Base-by-base conservation (phyloP, 2,888 invertebrate species). In the Thymelicus sylvestris region DNA sequence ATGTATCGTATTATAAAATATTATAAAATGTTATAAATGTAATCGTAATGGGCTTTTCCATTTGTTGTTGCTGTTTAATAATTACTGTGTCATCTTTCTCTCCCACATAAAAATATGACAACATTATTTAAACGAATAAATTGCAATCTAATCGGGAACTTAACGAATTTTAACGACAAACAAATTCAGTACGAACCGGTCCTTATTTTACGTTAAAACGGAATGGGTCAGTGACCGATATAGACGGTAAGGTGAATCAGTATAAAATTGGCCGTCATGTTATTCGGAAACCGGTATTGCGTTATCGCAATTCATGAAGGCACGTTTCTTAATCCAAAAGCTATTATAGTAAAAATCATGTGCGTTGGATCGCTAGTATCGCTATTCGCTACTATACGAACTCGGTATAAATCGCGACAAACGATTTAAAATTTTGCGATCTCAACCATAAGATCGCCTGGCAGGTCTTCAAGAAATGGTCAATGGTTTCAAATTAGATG, bases 201-300 rank as follows among this genome's bases (percentile, higher is more conserved):
- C n/a, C n/a, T 48, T 15, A 57, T 31, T 63, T 68, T 44, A 57
- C 47, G 57, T 57, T 62, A 63, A 63, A 63, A 38, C 31, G 19
- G 59, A 64, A 65, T 69, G 59, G 59, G 64, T 69, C n/a, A 64
- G 10, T 59, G 63, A 64, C 64, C 57, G 59, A 64, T 57, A 57
- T 60, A 50, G 15, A 57, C 19, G n/a, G 59, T 38, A 24, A 63
- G 41, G 44, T 41, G 62, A 39, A 47, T 24, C 63, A 59, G 47
- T 41, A 69, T 64, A 19, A 64, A 64, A 65, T 52, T 65, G 64
- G 63, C 41, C 59, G 39, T 65, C 59, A 64, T 39, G 39, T 48
- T 69, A 41, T 61, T 50, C 59, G 60, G 48, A 13, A 44, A 62
- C 61, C 67, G 50, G 52, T 67, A 39, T 19, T 15, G 15, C 19